Conservation (phyloP, 2,888 invertebrate genomes). For the Branchipolynoe longqiensis region DNA sequence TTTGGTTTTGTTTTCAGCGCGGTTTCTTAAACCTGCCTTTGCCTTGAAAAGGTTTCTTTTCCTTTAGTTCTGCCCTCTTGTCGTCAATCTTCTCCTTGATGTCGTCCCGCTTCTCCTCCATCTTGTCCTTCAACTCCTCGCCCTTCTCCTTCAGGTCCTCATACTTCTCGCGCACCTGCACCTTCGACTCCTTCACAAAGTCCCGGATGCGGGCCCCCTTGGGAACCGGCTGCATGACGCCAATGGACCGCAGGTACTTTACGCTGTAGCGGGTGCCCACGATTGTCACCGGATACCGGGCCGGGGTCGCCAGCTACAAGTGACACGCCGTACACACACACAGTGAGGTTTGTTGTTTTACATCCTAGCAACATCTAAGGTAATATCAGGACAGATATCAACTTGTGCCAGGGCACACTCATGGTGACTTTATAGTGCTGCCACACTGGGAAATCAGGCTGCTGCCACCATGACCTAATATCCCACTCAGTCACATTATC, state of each 20-base stretch:
- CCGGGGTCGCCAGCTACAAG: constrained; percentile 94
- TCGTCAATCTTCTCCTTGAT: constrained; percentile 47
- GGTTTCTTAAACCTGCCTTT: no score
- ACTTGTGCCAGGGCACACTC: no score
- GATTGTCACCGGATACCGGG: constrained; percentile 94
- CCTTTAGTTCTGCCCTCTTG: constrained; percentile 11
- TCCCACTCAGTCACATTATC: no score
- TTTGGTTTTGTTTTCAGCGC: no score
- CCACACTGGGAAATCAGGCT: no score
- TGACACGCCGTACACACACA: no score
- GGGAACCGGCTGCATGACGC: constrained; percentile 92
- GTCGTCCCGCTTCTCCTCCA: constrained; percentile 58
- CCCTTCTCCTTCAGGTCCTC: constrained; percentile 55
- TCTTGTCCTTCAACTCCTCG: constrained; percentile 58
- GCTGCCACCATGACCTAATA: no score
- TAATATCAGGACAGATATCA: no score
- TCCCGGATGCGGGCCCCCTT: constrained; percentile 71
- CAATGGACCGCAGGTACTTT: constrained; percentile 89
- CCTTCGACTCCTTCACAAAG: constrained; percentile 73
- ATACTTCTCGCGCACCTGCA: constrained; percentile 68
- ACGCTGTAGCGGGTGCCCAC: constrained; percentile 94
- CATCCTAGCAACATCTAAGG: no score
- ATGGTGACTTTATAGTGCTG: no score
- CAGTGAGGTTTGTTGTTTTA: no score
- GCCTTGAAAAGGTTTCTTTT: no score